These are phyloP conservation scores for Aricia artaxerxes DNA, from an alignment of 2,888 invertebrate genomes.

Conservation along the genomic window DNA sequence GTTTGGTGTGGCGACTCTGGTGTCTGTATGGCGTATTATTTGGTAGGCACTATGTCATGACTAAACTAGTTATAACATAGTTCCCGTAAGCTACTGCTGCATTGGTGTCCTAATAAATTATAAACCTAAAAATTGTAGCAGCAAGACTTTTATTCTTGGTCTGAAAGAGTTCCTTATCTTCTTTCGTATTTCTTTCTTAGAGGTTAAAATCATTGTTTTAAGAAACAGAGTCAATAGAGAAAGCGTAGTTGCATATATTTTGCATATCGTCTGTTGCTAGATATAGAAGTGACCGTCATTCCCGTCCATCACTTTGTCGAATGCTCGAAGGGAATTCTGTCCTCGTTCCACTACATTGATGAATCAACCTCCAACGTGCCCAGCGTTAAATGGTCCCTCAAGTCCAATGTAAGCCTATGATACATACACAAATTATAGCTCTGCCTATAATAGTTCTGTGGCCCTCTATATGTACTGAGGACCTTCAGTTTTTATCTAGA, in stretches of 20 bases:
- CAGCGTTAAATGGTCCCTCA: neutral
- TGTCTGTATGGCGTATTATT: neutral
- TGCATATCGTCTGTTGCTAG: conserved; percentile 39
- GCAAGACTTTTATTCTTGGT: neutral
- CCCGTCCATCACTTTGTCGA: conserved; percentile 38
- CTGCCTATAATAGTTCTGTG: neutral
- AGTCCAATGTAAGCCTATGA: neutral
- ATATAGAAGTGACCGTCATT: conserved; percentile 45
- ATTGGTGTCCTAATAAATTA: neutral
- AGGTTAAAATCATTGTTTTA: neutral
- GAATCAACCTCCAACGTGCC: conserved; percentile 4
- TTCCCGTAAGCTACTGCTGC: neutral
- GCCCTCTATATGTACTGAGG: conserved; percentile 14
- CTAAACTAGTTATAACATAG: too few species aligned
- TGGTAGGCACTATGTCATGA: too few species aligned
- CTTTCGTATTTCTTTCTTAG: neutral
- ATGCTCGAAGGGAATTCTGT: conserved; percentile 12
- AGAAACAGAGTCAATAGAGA: neutral
- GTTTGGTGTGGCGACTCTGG: neutral
- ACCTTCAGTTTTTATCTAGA: conserved; percentile 17
- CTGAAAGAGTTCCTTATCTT: neutral
- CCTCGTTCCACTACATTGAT: conserved; percentile 22
- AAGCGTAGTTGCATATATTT: neutral
- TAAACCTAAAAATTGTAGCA: neutral
- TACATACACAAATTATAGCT: conserved; percentile 1